phyloP scores from a whole-genome alignment of 2,797 vertebrate genomes.

The Ptychadena robeensis region DNA sequence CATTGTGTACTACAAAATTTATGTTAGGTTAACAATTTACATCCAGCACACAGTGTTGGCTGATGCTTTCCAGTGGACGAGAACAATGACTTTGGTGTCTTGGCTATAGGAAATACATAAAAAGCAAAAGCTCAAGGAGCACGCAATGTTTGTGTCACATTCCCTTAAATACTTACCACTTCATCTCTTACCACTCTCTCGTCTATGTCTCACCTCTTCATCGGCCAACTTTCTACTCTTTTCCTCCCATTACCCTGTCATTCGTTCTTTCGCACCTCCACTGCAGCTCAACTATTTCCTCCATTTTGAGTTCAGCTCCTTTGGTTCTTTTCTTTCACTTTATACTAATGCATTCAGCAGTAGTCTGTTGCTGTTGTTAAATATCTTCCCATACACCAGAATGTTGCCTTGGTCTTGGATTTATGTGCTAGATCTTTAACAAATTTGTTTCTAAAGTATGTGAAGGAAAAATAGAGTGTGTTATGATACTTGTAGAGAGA shows the following conservation, averaged over 20 bases:
- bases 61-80: slow-evolving; percentile 22
- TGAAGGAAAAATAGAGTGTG: background rate
- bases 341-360: background rate
- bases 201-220: slow-evolving; percentile 35
- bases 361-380: background rate
- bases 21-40: slow-evolving; percentile 10
- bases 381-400: background rate
- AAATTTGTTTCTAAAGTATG: background rate
- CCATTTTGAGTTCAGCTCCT: background rate
- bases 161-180: slow-evolving; percentile 31
- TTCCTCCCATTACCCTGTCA: slow-evolving; percentile 25
- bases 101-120: background rate
- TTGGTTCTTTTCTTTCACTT: background rate
- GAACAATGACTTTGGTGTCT: slow-evolving; percentile 24
- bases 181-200: slow-evolving; percentile 12
- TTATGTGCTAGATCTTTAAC: background rate
- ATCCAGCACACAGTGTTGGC: slow-evolving; percentile 8
- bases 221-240: background rate
- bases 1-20: background rate
- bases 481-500: background rate
- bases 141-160: slow-evolving; percentile 15
- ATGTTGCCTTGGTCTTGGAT: background rate
- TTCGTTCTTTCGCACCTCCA: slow-evolving; percentile 35
- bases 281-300: slow-evolving; percentile 29
- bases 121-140: background rate